These are phyloP conservation scores for Microcebus ravelobensis DNA, from an alignment of 2,113 vertebrate species.

Conservation along the genomic window DNA sequence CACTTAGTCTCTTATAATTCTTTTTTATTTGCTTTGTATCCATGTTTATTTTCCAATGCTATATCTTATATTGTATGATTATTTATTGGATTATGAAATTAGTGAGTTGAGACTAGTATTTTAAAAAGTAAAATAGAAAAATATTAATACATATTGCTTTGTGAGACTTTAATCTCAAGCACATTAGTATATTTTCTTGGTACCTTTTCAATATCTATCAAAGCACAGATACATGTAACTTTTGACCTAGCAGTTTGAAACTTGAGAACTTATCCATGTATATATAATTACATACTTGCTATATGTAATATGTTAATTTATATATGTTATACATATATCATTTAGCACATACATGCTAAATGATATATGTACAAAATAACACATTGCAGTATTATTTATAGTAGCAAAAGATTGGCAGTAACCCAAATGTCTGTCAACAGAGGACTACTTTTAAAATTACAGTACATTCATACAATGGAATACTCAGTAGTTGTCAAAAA, in stretches of 20 bases:
- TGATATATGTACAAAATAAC: not conserved
- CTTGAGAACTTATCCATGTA: slow-evolving; percentile 20
- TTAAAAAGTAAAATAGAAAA: slow-evolving; percentile 38
- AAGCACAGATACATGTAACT: slow-evolving; percentile 40
- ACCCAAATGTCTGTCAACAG: slow-evolving; percentile 8
- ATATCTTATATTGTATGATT: slow-evolving; percentile 25
- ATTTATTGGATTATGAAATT: slow-evolving; percentile 52
- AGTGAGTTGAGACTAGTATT: not conserved
- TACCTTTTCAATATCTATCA: slow-evolving; percentile 38
- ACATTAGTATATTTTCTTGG: not conserved
- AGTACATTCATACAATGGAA: not conserved
- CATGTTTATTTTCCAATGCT: not conserved
- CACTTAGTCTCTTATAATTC: not conserved
- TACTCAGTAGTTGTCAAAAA: slow-evolving; percentile 28
- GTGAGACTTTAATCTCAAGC: slow-evolving; percentile 27
- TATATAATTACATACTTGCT: not conserved
- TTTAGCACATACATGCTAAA: not conserved
- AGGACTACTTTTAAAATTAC: slow-evolving; percentile 33
- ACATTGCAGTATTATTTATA: slow-evolving; percentile 25
- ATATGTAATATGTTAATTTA: not conserved
- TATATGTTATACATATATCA: too few species aligned
- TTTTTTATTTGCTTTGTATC: slow-evolving; percentile 42
- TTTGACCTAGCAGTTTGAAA: slow-evolving; percentile 16
- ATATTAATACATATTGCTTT: slow-evolving; percentile 26
- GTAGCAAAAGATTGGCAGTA: slow-evolving; percentile 17